These are phyloP conservation scores for Hipposideros larvatus DNA, from an alignment of 2,797 vertebrate genomes.

Conservation along the genomic window DNA sequence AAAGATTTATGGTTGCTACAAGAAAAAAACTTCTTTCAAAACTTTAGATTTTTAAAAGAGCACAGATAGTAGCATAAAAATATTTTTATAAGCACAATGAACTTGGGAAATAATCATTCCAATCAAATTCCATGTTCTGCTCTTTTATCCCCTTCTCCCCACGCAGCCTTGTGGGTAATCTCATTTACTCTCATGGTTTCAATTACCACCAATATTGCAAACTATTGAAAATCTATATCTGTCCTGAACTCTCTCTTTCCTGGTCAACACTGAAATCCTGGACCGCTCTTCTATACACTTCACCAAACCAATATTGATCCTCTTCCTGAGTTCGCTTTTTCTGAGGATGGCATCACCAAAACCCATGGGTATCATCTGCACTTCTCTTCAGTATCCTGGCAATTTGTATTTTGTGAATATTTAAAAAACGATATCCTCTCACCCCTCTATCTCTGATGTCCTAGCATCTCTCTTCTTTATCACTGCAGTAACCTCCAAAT, in stretches of 20 bases:
- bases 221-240: background rate
- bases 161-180: background rate
- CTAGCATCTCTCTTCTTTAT: background rate
- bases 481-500: background rate
- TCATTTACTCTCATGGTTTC: background rate
- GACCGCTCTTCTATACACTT: background rate
- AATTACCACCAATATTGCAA: background rate
- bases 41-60: background rate
- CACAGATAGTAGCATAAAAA: background rate
- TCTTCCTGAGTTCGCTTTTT: background rate
- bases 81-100: background rate
- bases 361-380: background rate
- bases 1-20: slow-evolving; percentile 1
- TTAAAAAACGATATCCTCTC: background rate
- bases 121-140: background rate
- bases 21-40: background rate
- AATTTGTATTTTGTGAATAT: background rate
- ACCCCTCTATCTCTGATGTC: background rate
- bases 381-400: background rate
- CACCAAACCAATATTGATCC: accelerated
- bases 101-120: background rate
- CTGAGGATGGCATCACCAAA: background rate
- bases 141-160: background rate
- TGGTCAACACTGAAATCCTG: background rate
- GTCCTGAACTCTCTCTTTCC: background rate